A percentile compares a stretch with the other conserved stretches of the same genome.
phyloP scores from a whole-genome alignment of 2,888 invertebrate genomes.

The Apantesis nais region DNA sequence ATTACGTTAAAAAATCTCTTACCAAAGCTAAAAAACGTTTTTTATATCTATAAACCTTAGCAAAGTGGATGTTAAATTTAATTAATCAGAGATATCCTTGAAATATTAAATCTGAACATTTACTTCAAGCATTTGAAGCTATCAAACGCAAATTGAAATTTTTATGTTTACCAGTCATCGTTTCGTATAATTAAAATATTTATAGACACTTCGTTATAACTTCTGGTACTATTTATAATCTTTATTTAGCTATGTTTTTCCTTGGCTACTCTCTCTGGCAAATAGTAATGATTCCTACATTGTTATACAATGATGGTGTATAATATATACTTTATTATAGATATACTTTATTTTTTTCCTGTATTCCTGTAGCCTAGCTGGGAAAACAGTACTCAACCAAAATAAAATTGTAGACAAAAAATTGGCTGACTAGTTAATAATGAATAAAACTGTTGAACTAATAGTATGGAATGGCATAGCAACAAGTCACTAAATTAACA shows the following conservation, averaged over 20 bases:
- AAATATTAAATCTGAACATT: conserved; percentile 1
- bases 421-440: too few species aligned
- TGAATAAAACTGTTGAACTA: too few species aligned
- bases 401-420: too few species aligned
- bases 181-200: conserved; percentile 58
- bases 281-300: not conserved
- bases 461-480: too few species aligned
- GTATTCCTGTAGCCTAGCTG: too few species aligned
- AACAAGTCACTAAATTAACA: too few species aligned
- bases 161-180: conserved; percentile 60
- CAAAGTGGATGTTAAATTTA: conserved; percentile 11
- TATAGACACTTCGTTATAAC: conserved; percentile 54
- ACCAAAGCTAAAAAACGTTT: conserved; percentile 4
- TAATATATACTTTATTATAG: not conserved
- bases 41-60: conserved; percentile 8
- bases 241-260: conserved; percentile 11
- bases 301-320: not conserved
- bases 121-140: not conserved
- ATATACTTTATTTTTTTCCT: too few species aligned
- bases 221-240: conserved; percentile 32
- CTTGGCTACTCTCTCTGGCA: not conserved
- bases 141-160: conserved; percentile 56
- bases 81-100: conserved; percentile 11
- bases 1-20: not conserved
- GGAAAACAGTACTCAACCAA: too few species aligned